Evolutionary conservation across 2,888 invertebrate species (phyloP).

Genomic region (Limnephilus marmoratus): DNA sequence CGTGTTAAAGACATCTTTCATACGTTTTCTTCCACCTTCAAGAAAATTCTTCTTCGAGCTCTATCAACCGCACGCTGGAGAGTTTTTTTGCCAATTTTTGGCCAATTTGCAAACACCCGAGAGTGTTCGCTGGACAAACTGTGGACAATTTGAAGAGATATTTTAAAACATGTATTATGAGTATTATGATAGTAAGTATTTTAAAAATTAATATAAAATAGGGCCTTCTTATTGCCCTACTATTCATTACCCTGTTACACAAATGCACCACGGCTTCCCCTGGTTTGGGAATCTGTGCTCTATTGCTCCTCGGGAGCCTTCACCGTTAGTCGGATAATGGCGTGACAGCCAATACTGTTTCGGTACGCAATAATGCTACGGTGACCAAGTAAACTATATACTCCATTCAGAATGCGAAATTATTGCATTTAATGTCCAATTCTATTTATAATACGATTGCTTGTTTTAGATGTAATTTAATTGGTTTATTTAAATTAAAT

Average conservation of each 20-base stretch:
- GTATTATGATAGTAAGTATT: no score
- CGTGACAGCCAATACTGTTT: conserved; percentile 18
- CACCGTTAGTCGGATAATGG: conserved; percentile 39
- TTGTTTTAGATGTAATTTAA: no score
- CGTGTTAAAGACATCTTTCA: not conserved
- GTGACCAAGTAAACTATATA: not conserved
- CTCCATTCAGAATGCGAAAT: not conserved
- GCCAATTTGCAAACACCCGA: no score
- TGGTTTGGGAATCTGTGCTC: not conserved
- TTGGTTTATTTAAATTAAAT: not conserved
- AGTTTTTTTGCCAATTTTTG: no score
- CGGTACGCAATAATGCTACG: not conserved
- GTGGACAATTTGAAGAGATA: no score
- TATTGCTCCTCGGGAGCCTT: conserved; percentile 38
- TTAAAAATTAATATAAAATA: no score
- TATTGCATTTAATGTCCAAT: not conserved
- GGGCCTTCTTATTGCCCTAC: not conserved
- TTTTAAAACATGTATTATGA: no score
- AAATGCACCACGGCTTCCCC: no score
- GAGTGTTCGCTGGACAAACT: no score
- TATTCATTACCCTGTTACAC: not conserved
- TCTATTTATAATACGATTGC: not conserved
- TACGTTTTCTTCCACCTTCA: no score
- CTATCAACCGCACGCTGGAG: no score
- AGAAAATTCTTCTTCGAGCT: no score